These are phyloP conservation scores for Trissolcus japonicus DNA, from an alignment of 2,888 invertebrate genomes.

Conservation along the genomic window DNA sequence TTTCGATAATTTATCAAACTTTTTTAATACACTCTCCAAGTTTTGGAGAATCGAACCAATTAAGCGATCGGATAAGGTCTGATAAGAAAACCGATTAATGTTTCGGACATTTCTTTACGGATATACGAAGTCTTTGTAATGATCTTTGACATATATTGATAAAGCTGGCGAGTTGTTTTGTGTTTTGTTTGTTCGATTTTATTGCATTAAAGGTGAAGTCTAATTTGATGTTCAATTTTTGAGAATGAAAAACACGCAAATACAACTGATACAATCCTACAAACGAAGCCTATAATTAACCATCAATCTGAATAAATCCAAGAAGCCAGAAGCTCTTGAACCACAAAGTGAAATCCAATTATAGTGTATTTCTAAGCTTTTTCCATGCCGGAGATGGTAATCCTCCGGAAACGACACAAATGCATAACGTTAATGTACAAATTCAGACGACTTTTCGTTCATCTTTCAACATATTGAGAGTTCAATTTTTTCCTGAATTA, in stretches of 20 bases:
- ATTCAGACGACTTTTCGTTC: constrained; percentile 4
- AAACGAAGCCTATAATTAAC: constrained; percentile 38
- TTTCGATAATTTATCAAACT: no score
- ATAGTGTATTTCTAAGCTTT: constrained; percentile 34
- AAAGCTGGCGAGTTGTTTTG: no score
- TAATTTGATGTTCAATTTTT: no score
- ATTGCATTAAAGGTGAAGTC: no score
- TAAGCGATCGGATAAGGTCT: no score
- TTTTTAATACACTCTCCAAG: no score
- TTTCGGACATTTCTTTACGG: no score
- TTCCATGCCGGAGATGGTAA: constrained; percentile 18
- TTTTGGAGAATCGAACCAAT: no score
- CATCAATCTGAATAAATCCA: constrained; percentile 42
- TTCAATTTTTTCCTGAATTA: background rate
- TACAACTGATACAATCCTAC: background rate
- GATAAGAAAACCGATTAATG: no score
- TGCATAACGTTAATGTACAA: constrained; percentile 1
- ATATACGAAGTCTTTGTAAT: no score
- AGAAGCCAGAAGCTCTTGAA: constrained; percentile 42
- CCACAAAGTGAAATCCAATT: constrained; percentile 45
- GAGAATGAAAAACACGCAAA: background rate
- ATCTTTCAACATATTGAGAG: constrained; percentile 16
- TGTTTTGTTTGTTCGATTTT: no score
- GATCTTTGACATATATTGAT: no score
- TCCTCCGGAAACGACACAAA: constrained; percentile 8